These are phyloP conservation scores for Rugalucina vietnamica DNA, from an alignment of 2,888 invertebrate genomes.

Conservation along the genomic window DNA sequence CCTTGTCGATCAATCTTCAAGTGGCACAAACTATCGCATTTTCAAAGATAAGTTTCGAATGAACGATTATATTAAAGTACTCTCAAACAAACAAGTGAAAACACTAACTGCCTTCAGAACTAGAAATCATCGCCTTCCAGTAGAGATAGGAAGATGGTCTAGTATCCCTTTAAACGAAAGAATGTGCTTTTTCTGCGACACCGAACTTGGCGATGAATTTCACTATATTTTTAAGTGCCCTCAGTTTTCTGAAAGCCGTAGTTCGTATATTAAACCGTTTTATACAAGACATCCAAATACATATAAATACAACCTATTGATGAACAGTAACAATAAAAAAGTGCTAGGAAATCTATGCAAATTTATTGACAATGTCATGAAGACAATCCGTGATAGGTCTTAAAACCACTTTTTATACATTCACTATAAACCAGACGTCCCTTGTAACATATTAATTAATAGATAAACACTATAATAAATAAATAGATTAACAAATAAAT, in stretches of 20 bases:
- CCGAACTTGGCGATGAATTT: slow-evolving; percentile 1
- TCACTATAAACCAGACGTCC: too few species aligned
- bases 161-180: not conserved
- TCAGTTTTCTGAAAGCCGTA: not conserved
- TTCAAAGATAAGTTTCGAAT: slow-evolving; percentile 5
- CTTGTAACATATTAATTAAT: too few species aligned
- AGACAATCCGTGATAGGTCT: too few species aligned
- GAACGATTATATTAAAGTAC: not conserved
- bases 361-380: not conserved
- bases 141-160: slow-evolving; percentile 13
- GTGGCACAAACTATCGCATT: not conserved
- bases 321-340: not conserved
- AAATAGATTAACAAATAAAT: too few species aligned
- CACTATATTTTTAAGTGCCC: not conserved
- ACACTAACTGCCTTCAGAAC: slow-evolving; percentile 4
- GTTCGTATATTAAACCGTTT: not conserved
- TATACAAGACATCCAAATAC: not conserved
- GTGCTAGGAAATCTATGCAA: not conserved
- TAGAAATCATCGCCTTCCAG: slow-evolving; percentile 4
- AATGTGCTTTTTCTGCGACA: not conserved
- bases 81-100: not conserved
- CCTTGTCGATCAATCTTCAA: not conserved
- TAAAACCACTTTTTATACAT: too few species aligned
- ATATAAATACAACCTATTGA: not conserved
- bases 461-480: too few species aligned